Evolutionary conservation across 1,140 invertebrate genomes (phyloP), one percentile per base, ranked within the genome.

Genomic region (Eriosoma lanigerum): DNA sequence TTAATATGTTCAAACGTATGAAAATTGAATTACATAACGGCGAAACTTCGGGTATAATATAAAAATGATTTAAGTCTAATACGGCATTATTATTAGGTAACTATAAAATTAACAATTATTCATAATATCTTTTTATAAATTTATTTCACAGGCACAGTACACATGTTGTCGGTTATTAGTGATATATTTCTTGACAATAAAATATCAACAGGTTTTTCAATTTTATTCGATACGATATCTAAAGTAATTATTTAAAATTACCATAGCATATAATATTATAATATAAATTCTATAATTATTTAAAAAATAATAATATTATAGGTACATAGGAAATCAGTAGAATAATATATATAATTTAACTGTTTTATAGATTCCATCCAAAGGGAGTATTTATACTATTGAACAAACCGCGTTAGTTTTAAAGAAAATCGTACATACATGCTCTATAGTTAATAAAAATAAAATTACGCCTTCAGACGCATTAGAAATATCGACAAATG

Each of bases 401-500:
- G 75, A 78, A 60, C 56, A 78, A 46, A 46, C 9, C 0, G 38
- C 15, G 19, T 58, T n/a, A 50, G 54, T 24, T 60, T 15, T 78
- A 26, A 58, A 60, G 10, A 78, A 78, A 62, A 15, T 78, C 3
- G 75, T 60, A 0, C 1, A 19, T 3, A 13, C 32, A 17, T 62
- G 24, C 17, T 62, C 75, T 13, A 9, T 60, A 48, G 38, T 26
- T 6, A 46, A 62, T 60, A 9, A n/a, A 5, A 12, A 46, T 26
- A 46, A 60, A 46, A 62, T 78, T 24, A 60, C n/a, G 24, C n/a
- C 75, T 21, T 1, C 0, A 13, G 24, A 62, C 9, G 52, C 38
- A 46, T 26, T 46, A 26, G 56, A 8, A 29, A 78, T 60, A 58
- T 78, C 75, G 1, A n/a, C 15, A 17, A 78, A 44, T 78, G 8